A percentile compares a stretch with the other conserved stretches of the same genome.
phyloP scores from a whole-genome alignment of 2,797 vertebrate genomes.

The Chromis chromis region DNA sequence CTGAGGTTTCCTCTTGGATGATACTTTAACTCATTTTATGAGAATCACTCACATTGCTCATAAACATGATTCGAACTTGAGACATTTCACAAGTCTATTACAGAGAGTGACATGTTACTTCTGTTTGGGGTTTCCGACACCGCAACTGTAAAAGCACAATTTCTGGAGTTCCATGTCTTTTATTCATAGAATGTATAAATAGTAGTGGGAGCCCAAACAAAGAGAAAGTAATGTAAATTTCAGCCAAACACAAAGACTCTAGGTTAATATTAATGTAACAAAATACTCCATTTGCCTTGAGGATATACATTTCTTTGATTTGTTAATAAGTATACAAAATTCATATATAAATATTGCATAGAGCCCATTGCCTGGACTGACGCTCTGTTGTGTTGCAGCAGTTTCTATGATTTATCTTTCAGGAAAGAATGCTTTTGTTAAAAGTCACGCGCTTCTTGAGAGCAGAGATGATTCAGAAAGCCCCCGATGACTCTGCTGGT shows the following conservation, averaged over 20 bases:
- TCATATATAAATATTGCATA: neutral
- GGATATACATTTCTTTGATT: neutral
- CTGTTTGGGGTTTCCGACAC: conserved; percentile 12
- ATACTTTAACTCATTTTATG: neutral
- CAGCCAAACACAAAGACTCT: neutral
- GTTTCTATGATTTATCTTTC: conserved; percentile 12
- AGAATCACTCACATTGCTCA: conserved; percentile 1
- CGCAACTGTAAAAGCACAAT: conserved; percentile 3
- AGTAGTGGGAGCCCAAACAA: neutral
- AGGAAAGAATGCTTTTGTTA: conserved; percentile 5
- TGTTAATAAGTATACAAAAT: neutral
- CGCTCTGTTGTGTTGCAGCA: neutral
- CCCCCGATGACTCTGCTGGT: conserved; percentile 52
- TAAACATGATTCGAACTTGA: conserved; percentile 5
- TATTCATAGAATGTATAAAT: neutral
- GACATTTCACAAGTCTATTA: conserved; percentile 4
- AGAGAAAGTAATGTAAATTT: neutral
- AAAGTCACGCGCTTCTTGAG: conserved; percentile 32
- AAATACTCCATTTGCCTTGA: neutral
- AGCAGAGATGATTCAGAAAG: conserved; percentile 59
- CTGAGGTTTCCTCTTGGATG: too few species aligned
- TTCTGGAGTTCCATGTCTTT: neutral
- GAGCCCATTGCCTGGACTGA: neutral
- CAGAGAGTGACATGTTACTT: neutral
- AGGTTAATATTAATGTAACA: neutral